A percentile compares a stretch with the other conserved stretches of the same genome.
Conservation (phyloP, 2,888 invertebrate species). For the Himalopsyche tibetana region DNA sequence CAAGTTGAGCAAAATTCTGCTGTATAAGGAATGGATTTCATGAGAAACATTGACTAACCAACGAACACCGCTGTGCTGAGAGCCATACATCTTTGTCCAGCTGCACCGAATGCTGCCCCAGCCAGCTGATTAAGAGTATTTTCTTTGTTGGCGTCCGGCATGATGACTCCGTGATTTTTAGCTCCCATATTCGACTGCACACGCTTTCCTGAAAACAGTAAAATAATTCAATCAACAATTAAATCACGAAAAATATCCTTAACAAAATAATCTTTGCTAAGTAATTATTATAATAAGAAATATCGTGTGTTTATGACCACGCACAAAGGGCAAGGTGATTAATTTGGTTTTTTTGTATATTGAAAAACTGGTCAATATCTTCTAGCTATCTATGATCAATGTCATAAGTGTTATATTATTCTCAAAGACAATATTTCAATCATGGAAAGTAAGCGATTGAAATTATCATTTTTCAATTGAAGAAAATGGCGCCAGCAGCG, state of each 20-base stretch:
- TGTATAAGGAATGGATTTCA: neutral
- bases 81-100: slow-evolving; percentile 99
- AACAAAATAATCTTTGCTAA: neutral
- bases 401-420: too few relatives aligned
- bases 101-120: slow-evolving; percentile 99
- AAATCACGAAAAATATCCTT: neutral
- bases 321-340: too few relatives aligned
- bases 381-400: too few relatives aligned
- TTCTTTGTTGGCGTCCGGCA: slow-evolving; percentile 98
- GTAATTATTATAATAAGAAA: too few relatives aligned
- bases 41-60: slow-evolving; percentile 72
- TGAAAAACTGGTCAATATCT: too few relatives aligned
- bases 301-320: too few relatives aligned
- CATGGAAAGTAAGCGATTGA: too few relatives aligned
- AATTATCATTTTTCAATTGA: too few relatives aligned
- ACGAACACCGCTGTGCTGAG: slow-evolving; percentile 96
- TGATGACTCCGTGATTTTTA: slow-evolving; percentile 98
- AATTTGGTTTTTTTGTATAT: too few relatives aligned
- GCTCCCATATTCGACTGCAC: slow-evolving; percentile 99
- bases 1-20: neutral
- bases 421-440: too few relatives aligned
- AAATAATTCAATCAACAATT: neutral
- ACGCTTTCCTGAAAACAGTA: slow-evolving; percentile 80
- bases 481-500: too few relatives aligned
- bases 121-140: slow-evolving; percentile 93